Percentiles rank a stretch among this genome's conserved stretches.
Evolutionary conservation across 2,113 vertebrate species (phyloP).

Genomic region (Petroica traversi): DNA sequence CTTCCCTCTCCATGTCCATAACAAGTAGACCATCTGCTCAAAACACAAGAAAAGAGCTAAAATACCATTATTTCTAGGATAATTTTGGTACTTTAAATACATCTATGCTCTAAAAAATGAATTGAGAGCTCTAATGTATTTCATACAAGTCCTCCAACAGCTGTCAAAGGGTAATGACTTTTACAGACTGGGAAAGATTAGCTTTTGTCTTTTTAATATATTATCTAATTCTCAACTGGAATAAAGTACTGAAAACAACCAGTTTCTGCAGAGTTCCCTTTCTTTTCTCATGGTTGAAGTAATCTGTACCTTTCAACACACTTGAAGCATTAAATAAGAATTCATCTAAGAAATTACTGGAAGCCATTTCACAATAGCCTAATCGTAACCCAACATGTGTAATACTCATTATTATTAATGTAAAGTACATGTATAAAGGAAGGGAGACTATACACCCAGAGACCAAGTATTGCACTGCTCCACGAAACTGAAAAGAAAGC

Average conservation of each 20-base stretch:
- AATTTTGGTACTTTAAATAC: not conserved
- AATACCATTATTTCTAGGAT: not conserved
- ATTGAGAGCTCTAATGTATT: not conserved
- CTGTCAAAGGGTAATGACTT: not conserved
- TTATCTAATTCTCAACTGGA: not conserved
- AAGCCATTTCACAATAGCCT: not conserved
- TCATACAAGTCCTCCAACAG: not conserved
- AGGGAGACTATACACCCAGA: not conserved
- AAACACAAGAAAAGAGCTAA: not conserved
- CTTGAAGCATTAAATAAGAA: not conserved
- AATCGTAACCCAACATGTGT: not conserved
- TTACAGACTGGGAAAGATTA: not conserved
- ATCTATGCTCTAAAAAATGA: not conserved
- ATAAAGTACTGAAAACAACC: not conserved
- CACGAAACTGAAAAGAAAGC: conserved; percentile 11
- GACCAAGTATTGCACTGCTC: not conserved
- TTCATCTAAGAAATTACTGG: not conserved
- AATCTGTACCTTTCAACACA: not conserved
- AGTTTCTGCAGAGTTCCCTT: not conserved
- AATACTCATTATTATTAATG: not conserved
- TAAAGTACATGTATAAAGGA: not conserved
- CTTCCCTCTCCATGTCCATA: not conserved
- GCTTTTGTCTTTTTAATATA: not conserved
- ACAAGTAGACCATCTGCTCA: not conserved
- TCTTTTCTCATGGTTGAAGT: not conserved